Evolutionary conservation across 1,140 invertebrate species (phyloP), one percentile per base, ranked within the genome.

Genomic region (Stegodyphus mimosarum): DNA sequence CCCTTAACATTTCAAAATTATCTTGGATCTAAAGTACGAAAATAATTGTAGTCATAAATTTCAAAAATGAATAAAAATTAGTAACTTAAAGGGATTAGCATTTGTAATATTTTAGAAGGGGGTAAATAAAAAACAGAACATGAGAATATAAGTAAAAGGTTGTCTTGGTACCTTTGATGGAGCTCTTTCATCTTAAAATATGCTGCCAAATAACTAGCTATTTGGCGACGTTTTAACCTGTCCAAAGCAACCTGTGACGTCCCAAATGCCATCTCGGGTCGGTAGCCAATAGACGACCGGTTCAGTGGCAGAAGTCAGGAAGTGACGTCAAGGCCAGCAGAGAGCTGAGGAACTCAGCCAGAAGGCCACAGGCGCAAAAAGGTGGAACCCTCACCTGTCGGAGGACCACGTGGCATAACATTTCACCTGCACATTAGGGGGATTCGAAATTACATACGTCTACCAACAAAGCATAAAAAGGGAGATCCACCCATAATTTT

Each of bases 201-300:
- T 67, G 64, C n/a, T 6, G 64, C 64, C 64, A 67, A 67, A 60
- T 60, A 60, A 9, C 15, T 55, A 18, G 33, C 5, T 48, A 7
- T 55, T 52, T 69, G 77, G 77, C 77, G 77, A 69, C 18, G 7
- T n/a, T n/a, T 53, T 7, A 5, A 70, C 66, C 18, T 64, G 33
- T 11, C 6, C 51, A 7, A 7, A 55, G 66, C 66, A 79, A 79
- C 77, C 77, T 64, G 17, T 60, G 63, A 77, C 75, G 75, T 77
- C 55, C 33, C n/a, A 70, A 17, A 79, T 79, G 64, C 77, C 77
- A 70, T 53, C 66, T 49, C 49, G 51, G 77, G 77, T 79, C 77
- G 77, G 48, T 64, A 79, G 77, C 77, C 77, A 79, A 79, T 79
- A 50, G 77, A 49, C 64, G 77, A 79, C 77, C 77, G 48, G 77